Conservation (phyloP, 2,888 invertebrate genomes). For the Drosophila rubida region DNA sequence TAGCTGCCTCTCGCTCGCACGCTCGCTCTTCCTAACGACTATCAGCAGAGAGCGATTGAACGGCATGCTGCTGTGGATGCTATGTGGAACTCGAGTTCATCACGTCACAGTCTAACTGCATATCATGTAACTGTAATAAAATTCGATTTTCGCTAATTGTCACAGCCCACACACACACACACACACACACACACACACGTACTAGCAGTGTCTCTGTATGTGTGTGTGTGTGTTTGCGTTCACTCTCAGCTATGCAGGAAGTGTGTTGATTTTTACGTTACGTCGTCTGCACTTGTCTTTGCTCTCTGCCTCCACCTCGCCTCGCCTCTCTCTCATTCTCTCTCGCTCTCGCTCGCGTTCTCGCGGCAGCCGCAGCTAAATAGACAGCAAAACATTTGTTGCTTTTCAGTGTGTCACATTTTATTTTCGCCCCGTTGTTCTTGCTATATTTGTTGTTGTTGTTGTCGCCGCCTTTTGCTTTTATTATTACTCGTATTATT, state of each 20-base stretch:
- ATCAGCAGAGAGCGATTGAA: background rate
- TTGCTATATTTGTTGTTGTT: conserved; percentile 25
- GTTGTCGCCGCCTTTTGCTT: conserved; percentile 49
- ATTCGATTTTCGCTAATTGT: conserved; percentile 76
- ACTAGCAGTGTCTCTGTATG: background rate
- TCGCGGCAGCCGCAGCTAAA: background rate
- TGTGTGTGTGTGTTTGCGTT: background rate
- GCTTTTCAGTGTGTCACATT: conserved; percentile 72
- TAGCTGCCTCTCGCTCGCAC: conserved; percentile 3
- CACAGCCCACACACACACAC: conserved; percentile 14
- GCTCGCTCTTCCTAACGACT: conserved; percentile 29
- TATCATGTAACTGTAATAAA: conserved; percentile 60
- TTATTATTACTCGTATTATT: conserved; percentile 64
- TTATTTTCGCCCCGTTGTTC: conserved; percentile 12
- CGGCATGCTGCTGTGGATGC: background rate
- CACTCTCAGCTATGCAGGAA: conserved; percentile 53
- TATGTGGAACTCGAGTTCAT: conserved; percentile 53
- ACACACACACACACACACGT: conserved; percentile 5
- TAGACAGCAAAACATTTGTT: conserved; percentile 27
- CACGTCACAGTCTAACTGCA: conserved; percentile 48
- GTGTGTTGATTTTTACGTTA: conserved; percentile 66
- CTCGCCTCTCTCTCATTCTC: conserved; percentile 12
- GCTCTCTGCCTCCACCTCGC: background rate
- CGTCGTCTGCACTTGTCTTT: conserved; percentile 64
- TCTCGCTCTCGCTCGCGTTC: conserved; percentile 4